These are phyloP conservation scores for Netelia virgata DNA, from an alignment of 2,888 invertebrate genomes.

Conservation along the genomic window DNA sequence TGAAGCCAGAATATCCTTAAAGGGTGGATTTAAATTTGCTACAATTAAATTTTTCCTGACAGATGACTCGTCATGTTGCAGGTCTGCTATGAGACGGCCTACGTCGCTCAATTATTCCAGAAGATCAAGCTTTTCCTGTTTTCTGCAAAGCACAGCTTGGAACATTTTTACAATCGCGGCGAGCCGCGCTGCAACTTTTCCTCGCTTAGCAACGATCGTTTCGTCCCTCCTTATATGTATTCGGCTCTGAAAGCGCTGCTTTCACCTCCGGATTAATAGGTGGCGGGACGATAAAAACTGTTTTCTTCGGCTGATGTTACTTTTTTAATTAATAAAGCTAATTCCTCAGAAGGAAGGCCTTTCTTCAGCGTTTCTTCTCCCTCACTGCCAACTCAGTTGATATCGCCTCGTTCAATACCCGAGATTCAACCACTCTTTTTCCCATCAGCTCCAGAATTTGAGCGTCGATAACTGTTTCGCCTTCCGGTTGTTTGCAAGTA, in stretches of 20 bases:
- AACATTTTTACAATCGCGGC: background rate
- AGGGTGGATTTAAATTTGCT: conserved; percentile 27
- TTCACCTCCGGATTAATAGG: conserved; percentile 37
- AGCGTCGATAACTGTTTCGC: too few species aligned
- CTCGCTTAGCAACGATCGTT: background rate
- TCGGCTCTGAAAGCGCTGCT: background rate
- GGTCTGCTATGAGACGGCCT: background rate
- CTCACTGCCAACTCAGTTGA: conserved; percentile 30
- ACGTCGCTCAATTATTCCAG: background rate
- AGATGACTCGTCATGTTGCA: background rate
- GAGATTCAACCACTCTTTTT: conserved; percentile 27
- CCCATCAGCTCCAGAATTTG: background rate
- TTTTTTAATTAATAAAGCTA: conserved; percentile 34
- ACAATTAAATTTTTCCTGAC: background rate
- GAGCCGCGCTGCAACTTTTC: background rate
- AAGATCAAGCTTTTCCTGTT: background rate
- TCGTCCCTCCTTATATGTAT: background rate
- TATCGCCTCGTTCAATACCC: conserved; percentile 1
- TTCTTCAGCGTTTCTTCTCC: conserved; percentile 38
- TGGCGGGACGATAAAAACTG: conserved; percentile 30
- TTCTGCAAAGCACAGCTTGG: background rate
- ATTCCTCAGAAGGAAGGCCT: conserved; percentile 30
- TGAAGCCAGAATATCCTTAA: conserved; percentile 49
- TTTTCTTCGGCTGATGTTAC: conserved; percentile 31
- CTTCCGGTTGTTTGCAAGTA: too few species aligned